Conservation (phyloP, 2,113 vertebrate genomes). For the Chionis minor region DNA sequence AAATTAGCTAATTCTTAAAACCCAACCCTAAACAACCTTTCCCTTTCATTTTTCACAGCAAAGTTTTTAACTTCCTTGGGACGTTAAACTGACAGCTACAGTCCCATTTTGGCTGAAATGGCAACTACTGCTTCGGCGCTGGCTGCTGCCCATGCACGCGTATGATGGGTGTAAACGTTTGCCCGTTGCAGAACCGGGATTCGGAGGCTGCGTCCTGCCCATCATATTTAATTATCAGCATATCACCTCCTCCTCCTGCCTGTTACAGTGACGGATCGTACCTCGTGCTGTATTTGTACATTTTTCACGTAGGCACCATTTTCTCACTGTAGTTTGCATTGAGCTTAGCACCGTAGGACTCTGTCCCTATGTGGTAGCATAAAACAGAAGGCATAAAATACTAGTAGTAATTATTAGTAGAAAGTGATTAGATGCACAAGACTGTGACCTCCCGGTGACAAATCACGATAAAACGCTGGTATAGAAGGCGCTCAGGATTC, state of each 20-base stretch:
- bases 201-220: background rate
- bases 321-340: background rate
- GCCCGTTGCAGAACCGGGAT: background rate
- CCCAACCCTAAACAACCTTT: background rate
- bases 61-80: background rate
- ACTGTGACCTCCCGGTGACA: conserved; percentile 40
- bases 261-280: background rate
- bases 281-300: background rate
- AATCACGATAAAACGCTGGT: background rate
- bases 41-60: background rate
- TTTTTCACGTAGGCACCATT: background rate
- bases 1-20: background rate
- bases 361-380: background rate
- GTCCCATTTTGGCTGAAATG: background rate
- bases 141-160: background rate
- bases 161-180: background rate
- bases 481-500: background rate
- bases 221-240: background rate
- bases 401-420: conserved; percentile 45
- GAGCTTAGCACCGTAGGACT: background rate
- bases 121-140: background rate
- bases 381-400: conserved; percentile 39
- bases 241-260: background rate
- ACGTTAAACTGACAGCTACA: background rate
- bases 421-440: conserved; percentile 47